Evolutionary conservation across 92 coral and sea anemone genomes (phyloP).

Genomic region (Epizoanthus illoricatus): DNA sequence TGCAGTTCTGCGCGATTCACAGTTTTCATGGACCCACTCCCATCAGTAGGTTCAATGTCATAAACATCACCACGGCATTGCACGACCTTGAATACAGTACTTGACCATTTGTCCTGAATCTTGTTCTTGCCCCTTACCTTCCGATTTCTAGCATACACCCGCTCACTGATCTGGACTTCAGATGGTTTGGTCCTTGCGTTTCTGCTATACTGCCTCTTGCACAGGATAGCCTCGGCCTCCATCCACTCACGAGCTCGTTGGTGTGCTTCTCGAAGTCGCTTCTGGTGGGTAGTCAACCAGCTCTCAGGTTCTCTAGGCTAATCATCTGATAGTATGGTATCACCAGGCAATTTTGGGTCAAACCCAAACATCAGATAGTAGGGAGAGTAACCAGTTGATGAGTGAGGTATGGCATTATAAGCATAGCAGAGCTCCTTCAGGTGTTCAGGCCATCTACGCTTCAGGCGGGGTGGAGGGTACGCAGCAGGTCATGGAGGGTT

Average conservation of each 20-base stretch:
- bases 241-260: constrained; percentile 28
- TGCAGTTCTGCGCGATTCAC: constrained; percentile 55
- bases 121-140: too few species aligned
- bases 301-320: not conserved
- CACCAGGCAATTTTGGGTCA: constrained; percentile 53
- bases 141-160: constrained; percentile 43
- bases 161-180: constrained; percentile 34
- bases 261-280: constrained; percentile 44
- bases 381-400: constrained; percentile 63
- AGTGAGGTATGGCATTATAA: constrained; percentile 66
- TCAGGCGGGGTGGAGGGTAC: constrained; percentile 46
- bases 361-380: constrained; percentile 63
- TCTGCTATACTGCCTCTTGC: constrained; percentile 37
- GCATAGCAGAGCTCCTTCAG: constrained; percentile 64
- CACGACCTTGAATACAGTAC: constrained; percentile 25
- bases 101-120: constrained; percentile 50
- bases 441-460: constrained; percentile 67
- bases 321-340: constrained; percentile 28
- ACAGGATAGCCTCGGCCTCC: constrained; percentile 15
- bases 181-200: constrained; percentile 25
- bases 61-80: not conserved
- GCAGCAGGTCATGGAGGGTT: constrained; percentile 60
- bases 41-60: constrained; percentile 49
- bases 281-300: constrained; percentile 56
- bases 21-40: too few species aligned